A percentile compares a stretch with the other conserved stretches of the same genome.
Evolutionary conservation across 2,888 invertebrate species (phyloP).

Genomic region (Spodoptera exigua): DNA sequence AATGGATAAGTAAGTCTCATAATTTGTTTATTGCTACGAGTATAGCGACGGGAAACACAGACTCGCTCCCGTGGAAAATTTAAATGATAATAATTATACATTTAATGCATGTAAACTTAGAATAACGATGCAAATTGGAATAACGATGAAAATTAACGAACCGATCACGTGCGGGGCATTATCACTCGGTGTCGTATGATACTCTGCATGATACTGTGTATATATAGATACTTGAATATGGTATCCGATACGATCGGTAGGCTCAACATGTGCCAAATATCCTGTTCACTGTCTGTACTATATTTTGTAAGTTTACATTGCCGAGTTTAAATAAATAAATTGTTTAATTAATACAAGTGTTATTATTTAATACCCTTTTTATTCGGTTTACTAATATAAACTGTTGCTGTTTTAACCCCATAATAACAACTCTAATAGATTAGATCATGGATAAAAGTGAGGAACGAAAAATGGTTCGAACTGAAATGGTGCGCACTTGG

Average conservation of each 20-base stretch:
- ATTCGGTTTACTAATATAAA: neutral
- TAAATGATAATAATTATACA: constrained; percentile 31
- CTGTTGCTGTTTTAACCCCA: no score
- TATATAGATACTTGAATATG: constrained; percentile 27
- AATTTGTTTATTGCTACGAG: constrained; percentile 30
- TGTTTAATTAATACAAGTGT: constrained; percentile 70
- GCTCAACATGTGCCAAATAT: constrained; percentile 77
- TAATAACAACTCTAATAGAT: no score
- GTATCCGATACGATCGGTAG: constrained; percentile 47
- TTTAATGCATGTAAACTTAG: constrained; percentile 42
- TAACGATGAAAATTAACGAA: constrained; percentile 18
- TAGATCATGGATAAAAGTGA: no score
- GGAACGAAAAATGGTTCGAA: no score
- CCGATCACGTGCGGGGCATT: constrained; percentile 4
- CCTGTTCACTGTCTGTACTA: constrained; percentile 71
- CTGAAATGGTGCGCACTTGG: no score
- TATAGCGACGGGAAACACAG: constrained; percentile 24
- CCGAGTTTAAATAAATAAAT: constrained; percentile 78
- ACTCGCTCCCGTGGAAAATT: constrained; percentile 26
- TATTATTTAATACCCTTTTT: constrained; percentile 42
- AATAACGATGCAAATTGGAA: constrained; percentile 14
- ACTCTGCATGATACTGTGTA: constrained; percentile 5
- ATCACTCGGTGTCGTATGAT: constrained; percentile 10
- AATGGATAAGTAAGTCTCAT: constrained; percentile 32
- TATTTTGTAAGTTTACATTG: constrained; percentile 83